These are phyloP conservation scores for Litocranius walleri DNA, from an alignment of 2,113 vertebrate species.

Conservation along the genomic window DNA sequence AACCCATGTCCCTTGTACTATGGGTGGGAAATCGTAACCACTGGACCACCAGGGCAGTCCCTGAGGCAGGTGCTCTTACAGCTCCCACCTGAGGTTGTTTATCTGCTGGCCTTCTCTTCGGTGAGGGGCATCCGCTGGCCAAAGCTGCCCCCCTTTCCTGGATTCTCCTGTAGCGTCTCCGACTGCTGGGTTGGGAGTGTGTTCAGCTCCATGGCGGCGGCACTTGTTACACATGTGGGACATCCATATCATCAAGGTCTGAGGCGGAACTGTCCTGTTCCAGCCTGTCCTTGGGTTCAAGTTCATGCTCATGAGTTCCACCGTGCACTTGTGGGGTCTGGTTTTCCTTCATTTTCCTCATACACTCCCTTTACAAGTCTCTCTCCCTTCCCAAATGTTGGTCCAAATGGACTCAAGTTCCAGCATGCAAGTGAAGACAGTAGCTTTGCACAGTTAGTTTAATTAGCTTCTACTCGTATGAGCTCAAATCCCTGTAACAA, in stretches of 20 bases:
- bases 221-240: not conserved
- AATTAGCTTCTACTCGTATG: not conserved
- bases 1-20: not conserved
- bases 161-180: not conserved
- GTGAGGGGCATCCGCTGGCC: not conserved
- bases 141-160: not conserved
- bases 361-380: not conserved
- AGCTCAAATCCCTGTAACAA: not conserved
- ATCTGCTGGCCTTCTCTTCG: not conserved
- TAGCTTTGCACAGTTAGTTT: not conserved
- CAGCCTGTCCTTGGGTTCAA: not conserved
- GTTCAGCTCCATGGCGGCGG: not conserved
- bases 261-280: not conserved
- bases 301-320: not conserved
- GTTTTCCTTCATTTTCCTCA: not conserved
- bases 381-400: not conserved
- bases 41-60: not conserved
- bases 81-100: not conserved
- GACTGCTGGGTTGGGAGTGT: not conserved
- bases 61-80: not conserved
- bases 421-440: not conserved
- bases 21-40: not conserved
- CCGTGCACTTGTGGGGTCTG: not conserved
- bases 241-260: not conserved
- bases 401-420: not conserved